Conservation (phyloP, 2,888 invertebrate species). For the Drosophila dives region DNA sequence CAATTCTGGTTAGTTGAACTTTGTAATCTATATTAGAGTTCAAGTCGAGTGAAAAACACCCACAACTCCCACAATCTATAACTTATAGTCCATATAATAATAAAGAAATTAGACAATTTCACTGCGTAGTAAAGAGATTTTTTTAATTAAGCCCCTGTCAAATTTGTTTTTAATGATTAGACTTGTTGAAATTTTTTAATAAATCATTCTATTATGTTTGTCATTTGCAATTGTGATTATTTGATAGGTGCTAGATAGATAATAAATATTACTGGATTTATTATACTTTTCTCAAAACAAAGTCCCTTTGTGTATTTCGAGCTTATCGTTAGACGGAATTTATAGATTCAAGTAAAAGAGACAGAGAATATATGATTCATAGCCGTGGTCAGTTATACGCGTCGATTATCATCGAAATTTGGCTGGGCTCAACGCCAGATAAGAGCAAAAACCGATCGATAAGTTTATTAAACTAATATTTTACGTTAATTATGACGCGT, state of each 20-base stretch:
- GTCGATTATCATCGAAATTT: slow-evolving; percentile 7
- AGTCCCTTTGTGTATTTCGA: background rate
- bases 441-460: slow-evolving; percentile 34
- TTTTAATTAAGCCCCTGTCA: slow-evolving; percentile 24
- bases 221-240: background rate
- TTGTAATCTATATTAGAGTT: slow-evolving; percentile 45
- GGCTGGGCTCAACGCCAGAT: slow-evolving; percentile 42
- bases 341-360: slow-evolving; percentile 23
- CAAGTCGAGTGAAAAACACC: slow-evolving; percentile 5
- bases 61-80: slow-evolving; percentile 11
- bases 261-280: background rate
- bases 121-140: slow-evolving; percentile 49
- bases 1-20: slow-evolving; percentile 47
- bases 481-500: slow-evolving; percentile 17
- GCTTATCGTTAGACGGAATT: slow-evolving; percentile 14
- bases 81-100: background rate
- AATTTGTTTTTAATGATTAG: slow-evolving; percentile 22
- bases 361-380: slow-evolving; percentile 55
- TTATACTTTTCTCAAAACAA: background rate
- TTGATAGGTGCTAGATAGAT: background rate
- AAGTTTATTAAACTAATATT: background rate
- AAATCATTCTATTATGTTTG: slow-evolving; percentile 9
- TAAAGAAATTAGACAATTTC: slow-evolving; percentile 10
- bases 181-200: slow-evolving; percentile 17
- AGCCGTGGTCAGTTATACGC: slow-evolving; percentile 57